These are phyloP conservation scores for Lycaon pictus DNA, from an alignment of 2,113 vertebrate genomes.

Conservation along the genomic window DNA sequence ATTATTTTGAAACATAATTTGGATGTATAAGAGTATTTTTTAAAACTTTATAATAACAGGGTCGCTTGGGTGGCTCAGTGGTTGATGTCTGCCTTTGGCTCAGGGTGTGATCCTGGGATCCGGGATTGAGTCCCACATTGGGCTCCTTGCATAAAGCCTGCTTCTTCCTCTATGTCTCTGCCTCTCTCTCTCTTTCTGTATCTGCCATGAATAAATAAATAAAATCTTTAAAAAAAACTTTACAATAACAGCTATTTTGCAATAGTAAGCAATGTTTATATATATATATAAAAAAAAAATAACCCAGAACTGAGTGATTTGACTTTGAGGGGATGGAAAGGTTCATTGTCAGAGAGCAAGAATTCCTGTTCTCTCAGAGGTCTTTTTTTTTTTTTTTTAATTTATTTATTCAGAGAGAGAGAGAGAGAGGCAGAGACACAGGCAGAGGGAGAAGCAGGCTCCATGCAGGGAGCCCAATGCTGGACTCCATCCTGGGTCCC, in stretches of 20 bases:
- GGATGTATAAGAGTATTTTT: not conserved
- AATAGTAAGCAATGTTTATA: not conserved
- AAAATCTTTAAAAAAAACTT: not conserved
- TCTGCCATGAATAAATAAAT: not conserved
- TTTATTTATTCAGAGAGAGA: no score
- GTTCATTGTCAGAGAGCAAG: not conserved
- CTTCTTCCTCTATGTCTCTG: no score
- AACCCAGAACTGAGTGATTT: not conserved
- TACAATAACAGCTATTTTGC: not conserved
- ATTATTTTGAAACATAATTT: conserved; percentile 17
- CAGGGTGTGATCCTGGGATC: no score
- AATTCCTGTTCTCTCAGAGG: not conserved
- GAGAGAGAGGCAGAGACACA: no score
- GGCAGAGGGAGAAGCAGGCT: no score
- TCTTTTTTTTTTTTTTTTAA: not conserved
- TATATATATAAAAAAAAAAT: not conserved
- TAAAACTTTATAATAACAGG: not conserved
- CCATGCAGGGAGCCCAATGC: no score
- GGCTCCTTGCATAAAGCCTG: no score
- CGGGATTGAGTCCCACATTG: no score
- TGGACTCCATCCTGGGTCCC: no score
- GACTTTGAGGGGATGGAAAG: not conserved
- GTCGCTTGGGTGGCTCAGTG: no score
- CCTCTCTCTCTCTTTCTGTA: no score
- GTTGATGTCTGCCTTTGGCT: no score